Percentiles rank a stretch among this genome's conserved stretches.
Conservation (phyloP, 2,888 invertebrate genomes). For the Agrochola lota region DNA sequence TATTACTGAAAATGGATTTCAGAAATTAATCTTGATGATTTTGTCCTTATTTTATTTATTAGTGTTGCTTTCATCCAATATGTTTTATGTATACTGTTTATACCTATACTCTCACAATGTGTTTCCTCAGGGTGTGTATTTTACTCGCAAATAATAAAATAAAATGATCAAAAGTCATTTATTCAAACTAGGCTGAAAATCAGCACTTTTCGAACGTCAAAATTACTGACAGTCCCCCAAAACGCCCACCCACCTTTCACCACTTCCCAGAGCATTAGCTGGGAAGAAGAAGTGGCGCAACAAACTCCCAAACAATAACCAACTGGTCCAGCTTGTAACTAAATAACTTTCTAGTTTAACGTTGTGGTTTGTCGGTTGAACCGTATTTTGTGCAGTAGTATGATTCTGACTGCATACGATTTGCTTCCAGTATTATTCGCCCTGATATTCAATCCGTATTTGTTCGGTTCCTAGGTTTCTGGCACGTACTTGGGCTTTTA, state of each 20-base stretch:
- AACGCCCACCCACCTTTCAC: too few relatives aligned
- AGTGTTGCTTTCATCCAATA: background rate
- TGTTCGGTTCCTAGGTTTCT: too few relatives aligned
- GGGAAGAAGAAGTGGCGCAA: too few relatives aligned
- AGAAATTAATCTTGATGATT: background rate
- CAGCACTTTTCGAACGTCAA: too few relatives aligned
- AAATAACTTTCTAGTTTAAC: background rate
- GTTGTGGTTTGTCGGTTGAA: background rate
- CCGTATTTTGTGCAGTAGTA: slow-evolving; percentile 6
- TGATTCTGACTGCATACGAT: slow-evolving; percentile 9
- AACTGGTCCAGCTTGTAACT: background rate
- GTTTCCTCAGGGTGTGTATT: background rate
- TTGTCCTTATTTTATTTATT: background rate
- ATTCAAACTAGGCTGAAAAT: too few relatives aligned
- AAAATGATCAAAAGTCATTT: too few relatives aligned
- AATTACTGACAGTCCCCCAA: too few relatives aligned
- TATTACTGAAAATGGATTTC: background rate
- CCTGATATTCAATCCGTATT: too few relatives aligned
- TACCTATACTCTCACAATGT: background rate
- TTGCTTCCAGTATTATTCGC: background rate
- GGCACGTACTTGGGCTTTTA: too few relatives aligned
- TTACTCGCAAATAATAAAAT: background rate
- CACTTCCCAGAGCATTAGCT: too few relatives aligned
- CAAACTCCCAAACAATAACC: background rate
- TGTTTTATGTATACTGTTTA: too few relatives aligned